phyloP scores from a whole-genome alignment of 2,797 vertebrate species.

The Poeciliopsis paucimaculata region DNA sequence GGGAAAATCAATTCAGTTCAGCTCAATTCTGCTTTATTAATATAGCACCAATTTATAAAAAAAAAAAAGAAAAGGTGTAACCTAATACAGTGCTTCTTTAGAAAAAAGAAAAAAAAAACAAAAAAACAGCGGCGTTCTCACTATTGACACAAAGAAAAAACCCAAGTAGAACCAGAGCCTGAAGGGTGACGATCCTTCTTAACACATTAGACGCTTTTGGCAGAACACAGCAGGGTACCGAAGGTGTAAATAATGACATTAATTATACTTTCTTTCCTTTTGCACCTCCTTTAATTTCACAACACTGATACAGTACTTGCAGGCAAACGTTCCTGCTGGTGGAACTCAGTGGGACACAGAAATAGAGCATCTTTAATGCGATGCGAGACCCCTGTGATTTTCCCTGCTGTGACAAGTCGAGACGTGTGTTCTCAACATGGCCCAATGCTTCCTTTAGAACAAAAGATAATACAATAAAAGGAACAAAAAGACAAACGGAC shows the following conservation, averaged over 20 bases:
- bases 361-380: slow-evolving; percentile 8
- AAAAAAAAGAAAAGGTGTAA: neutral
- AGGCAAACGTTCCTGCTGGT: neutral
- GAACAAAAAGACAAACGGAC: neutral
- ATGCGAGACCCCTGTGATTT: slow-evolving; percentile 2
- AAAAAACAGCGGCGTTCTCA: neutral
- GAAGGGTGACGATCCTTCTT: neutral
- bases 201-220: neutral
- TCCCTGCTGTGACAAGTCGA: slow-evolving; percentile 9
- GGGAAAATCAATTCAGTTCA: slow-evolving; percentile 6
- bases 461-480: slow-evolving; percentile 16
- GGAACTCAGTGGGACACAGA: neutral
- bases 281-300: slow-evolving; percentile 9
- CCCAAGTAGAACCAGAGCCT: neutral
- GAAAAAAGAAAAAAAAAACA: neutral
- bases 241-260: neutral
- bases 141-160: neutral
- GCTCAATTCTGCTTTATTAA: slow-evolving; percentile 3
- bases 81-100: neutral
- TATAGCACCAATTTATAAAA: neutral
- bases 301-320: neutral
- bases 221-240: neutral
- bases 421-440: slow-evolving; percentile 8
- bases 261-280: neutral
- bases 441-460: neutral